Evolutionary conservation across 2,797 vertebrate genomes (phyloP).

Genomic region (Rhabdophis nuchalis): DNA sequence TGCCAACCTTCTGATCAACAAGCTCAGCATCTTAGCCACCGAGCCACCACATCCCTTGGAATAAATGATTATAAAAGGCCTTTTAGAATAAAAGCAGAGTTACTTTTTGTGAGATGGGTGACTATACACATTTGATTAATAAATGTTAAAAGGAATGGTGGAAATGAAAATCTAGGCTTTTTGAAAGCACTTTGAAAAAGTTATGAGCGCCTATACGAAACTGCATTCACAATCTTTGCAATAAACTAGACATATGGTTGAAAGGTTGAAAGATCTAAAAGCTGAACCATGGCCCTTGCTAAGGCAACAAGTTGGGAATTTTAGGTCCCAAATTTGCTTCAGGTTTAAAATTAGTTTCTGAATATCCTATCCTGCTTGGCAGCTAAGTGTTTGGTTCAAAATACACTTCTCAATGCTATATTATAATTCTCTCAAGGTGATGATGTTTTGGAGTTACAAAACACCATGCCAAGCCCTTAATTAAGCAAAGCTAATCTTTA

Average conservation of each 20-base stretch:
- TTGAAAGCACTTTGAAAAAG: not conserved
- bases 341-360: conserved; percentile 27
- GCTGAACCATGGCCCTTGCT: not conserved
- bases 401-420: not conserved
- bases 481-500: not conserved
- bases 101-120: not conserved
- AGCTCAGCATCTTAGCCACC: no score
- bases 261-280: not conserved
- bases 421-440: not conserved
- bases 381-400: not conserved
- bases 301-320: conserved; percentile 18
- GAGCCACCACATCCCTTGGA: no score
- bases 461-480: not conserved
- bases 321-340: not conserved
- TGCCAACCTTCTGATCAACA: no score
- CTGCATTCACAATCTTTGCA: not conserved
- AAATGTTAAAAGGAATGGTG: not conserved
- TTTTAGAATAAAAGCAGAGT: not conserved
- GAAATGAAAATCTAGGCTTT: not conserved
- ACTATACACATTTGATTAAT: not conserved
- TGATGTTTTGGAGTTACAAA: not conserved
- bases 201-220: not conserved
- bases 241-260: not conserved
- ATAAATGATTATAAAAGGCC: not conserved
- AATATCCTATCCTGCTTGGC: not conserved